These are phyloP conservation scores for Aleiodes testaceus DNA, from an alignment of 2,888 invertebrate species.

Conservation along the genomic window DNA sequence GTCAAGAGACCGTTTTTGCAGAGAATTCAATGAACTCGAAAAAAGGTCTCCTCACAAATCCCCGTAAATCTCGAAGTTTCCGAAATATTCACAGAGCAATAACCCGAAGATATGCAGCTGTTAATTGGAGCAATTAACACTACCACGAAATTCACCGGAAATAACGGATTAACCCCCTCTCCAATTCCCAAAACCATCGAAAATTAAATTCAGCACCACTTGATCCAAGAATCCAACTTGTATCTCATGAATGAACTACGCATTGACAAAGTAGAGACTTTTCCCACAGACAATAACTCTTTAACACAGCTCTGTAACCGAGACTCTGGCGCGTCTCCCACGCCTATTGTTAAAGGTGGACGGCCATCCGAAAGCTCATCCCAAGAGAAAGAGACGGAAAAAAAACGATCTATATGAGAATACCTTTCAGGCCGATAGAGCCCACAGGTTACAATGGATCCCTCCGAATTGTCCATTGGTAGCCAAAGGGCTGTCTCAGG, in stretches of 20 bases:
- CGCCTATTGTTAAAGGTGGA: slow-evolving; percentile 67
- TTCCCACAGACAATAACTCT: slow-evolving; percentile 57
- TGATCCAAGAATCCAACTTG: slow-evolving; percentile 14
- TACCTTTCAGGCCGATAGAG: slow-evolving; percentile 44
- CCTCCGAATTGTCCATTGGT: slow-evolving; percentile 62
- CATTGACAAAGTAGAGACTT: slow-evolving; percentile 37
- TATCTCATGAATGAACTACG: slow-evolving; percentile 48
- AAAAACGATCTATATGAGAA: slow-evolving; percentile 45
- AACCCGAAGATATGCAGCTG: not conserved
- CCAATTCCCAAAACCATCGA: not conserved
- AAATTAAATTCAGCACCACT: not conserved
- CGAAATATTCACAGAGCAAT: not conserved
- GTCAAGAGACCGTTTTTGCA: no score
- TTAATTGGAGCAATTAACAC: not conserved
- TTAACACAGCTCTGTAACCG: slow-evolving; percentile 62
- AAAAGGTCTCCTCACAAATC: no score
- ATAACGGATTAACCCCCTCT: not conserved
- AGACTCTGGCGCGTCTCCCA: slow-evolving; percentile 67
- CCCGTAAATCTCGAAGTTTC: not conserved
- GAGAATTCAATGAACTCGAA: no score
- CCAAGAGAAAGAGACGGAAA: slow-evolving; percentile 36
- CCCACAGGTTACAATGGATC: slow-evolving; percentile 51
- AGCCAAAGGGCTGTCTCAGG: slow-evolving; percentile 62
- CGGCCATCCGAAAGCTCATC: slow-evolving; percentile 46
- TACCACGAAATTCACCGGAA: slow-evolving; percentile 1